phyloP scores from a whole-genome alignment of 2,797 vertebrate species.

The Scyliorhinus canicula region DNA sequence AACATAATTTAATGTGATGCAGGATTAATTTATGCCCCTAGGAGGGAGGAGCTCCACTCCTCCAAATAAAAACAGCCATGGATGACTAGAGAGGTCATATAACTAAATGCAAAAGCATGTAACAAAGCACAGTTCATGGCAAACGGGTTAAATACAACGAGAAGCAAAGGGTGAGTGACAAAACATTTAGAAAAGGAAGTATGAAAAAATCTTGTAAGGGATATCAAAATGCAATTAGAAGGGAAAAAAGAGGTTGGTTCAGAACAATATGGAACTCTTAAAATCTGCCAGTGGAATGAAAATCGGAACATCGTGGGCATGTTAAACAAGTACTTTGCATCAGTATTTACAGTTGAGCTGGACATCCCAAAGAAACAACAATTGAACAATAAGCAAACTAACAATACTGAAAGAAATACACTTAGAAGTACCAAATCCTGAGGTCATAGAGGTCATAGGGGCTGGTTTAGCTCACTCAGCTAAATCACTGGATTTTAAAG shows the following conservation, averaged over 20 bases:
- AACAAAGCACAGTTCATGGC: not conserved
- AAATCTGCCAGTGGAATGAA: not conserved
- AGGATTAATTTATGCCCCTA: not conserved
- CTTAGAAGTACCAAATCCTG: not conserved
- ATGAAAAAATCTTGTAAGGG: not conserved
- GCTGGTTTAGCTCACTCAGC: no score
- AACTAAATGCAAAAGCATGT: not conserved
- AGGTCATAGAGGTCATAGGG: no score
- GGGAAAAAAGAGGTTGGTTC: not conserved
- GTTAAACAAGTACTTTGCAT: no score
- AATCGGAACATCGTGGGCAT: no score
- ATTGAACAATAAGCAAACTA: no score
- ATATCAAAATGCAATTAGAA: not conserved
- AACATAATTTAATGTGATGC: not conserved
- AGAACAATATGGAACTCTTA: not conserved
- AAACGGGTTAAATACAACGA: not conserved
- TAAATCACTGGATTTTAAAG: no score
- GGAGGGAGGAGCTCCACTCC: not conserved
- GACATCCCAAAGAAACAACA: not conserved
- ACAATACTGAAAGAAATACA: not conserved
- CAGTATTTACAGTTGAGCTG: not conserved
- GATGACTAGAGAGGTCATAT: not conserved
- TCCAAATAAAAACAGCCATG: not conserved
- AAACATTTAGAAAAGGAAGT: not conserved
- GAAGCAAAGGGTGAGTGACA: not conserved